Evolutionary conservation across 2,113 vertebrate species (phyloP).

Genomic region (Lepus americanus): DNA sequence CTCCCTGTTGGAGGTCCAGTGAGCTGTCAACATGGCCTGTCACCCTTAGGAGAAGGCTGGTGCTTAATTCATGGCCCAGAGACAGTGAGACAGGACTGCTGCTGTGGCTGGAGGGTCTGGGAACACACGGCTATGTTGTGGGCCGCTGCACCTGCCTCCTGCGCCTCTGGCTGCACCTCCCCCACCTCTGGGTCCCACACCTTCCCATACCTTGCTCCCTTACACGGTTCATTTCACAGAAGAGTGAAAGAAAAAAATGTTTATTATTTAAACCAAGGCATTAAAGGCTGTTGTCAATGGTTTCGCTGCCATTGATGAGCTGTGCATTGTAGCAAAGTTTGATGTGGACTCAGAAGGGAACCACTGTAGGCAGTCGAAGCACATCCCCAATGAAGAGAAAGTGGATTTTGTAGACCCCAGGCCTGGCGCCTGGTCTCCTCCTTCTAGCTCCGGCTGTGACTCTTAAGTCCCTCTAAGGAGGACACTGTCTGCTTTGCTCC

Average conservation of each 20-base stretch:
- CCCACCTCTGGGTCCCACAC: background rate
- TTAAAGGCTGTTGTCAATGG: slow-evolving; percentile 62
- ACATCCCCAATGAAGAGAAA: background rate
- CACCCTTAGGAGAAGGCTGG: rapidly evolving
- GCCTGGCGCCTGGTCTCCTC: background rate
- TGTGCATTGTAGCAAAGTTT: slow-evolving; percentile 62
- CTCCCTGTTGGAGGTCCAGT: background rate
- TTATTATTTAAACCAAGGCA: slow-evolving; percentile 76
- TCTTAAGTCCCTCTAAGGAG: background rate
- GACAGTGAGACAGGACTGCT: background rate
- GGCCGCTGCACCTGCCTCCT: background rate
- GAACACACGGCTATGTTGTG: rapidly evolving
- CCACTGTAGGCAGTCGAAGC: background rate
- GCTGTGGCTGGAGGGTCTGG: rapidly evolving
- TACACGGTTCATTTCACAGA: slow-evolving; percentile 63
- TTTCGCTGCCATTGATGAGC: slow-evolving; percentile 69
- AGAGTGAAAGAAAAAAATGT: slow-evolving; percentile 68
- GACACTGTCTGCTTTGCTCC: background rate
- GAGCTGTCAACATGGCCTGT: background rate
- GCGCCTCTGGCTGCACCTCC: background rate
- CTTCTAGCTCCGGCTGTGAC: background rate
- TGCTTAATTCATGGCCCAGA: background rate
- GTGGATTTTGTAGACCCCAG: background rate
- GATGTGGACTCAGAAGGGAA: slow-evolving; percentile 70
- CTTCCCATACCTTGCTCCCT: background rate